These are phyloP conservation scores for Pollachius pollachius DNA, from an alignment of 2,113 vertebrate genomes.

Conservation along the genomic window DNA sequence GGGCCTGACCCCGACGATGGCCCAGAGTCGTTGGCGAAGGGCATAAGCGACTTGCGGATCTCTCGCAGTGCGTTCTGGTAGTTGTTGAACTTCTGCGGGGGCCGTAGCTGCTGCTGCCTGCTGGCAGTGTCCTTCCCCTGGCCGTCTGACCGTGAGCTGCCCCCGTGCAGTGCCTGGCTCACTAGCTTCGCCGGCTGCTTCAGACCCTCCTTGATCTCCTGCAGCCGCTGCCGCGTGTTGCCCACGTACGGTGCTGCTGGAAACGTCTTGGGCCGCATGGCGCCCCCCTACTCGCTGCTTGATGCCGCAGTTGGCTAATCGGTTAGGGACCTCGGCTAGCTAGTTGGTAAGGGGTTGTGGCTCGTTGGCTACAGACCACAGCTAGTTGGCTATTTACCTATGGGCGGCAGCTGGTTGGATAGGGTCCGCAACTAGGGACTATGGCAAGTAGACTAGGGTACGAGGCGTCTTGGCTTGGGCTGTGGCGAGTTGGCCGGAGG, in stretches of 20 bases:
- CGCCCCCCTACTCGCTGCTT: constrained; percentile 12
- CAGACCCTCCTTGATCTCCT: constrained; percentile 96
- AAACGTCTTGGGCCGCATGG: constrained; percentile 99
- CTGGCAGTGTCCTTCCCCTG: constrained; percentile 82
- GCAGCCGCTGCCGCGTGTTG: constrained; percentile 93
- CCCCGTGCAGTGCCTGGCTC: constrained; percentile 80
- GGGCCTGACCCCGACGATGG: constrained; percentile 68
- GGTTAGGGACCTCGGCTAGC: too few species aligned
- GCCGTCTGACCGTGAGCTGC: constrained; percentile 73
- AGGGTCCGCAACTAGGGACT: too few species aligned
- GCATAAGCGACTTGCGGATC: constrained; percentile 94
- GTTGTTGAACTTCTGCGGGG: constrained; percentile 91
- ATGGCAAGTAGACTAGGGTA: too few species aligned
- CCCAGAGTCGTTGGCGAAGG: constrained; percentile 91
- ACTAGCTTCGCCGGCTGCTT: constrained; percentile 93
- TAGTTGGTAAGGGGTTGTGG: too few species aligned
- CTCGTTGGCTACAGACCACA: too few species aligned
- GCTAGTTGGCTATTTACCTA: too few species aligned
- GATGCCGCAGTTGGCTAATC: neutral
- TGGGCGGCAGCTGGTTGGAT: too few species aligned
- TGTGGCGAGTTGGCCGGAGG: too few species aligned
- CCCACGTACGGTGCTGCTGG: constrained; percentile 94
- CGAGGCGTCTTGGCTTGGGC: too few species aligned
- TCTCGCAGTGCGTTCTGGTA: constrained; percentile 95
- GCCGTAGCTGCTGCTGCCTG: constrained; percentile 87